phyloP scores from a whole-genome alignment of 1,140 invertebrate genomes.

The Nylanderia fulva region DNA sequence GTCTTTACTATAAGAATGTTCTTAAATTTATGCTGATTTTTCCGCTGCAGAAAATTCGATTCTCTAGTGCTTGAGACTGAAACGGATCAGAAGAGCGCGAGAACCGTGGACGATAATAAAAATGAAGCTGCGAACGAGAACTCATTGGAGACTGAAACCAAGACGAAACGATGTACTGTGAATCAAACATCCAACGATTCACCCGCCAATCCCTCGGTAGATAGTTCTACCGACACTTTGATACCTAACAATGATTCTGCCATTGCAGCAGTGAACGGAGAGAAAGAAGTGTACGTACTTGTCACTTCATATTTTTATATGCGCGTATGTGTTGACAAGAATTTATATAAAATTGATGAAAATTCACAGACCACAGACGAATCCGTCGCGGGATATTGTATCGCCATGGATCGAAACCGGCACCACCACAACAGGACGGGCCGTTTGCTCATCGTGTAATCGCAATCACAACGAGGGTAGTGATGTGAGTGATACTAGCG shows the following conservation, averaged over 20 bases:
- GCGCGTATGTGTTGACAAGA: background rate
- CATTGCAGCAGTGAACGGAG: slow-evolving; percentile 64
- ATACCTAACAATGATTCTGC: slow-evolving; percentile 83
- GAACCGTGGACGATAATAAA: slow-evolving; percentile 71
- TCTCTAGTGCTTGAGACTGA: slow-evolving; percentile 80
- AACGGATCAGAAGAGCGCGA: slow-evolving; percentile 72
- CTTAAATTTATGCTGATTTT: background rate
- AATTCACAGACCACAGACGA: slow-evolving; percentile 72
- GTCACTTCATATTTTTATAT: background rate
- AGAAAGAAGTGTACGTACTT: slow-evolving; percentile 80
- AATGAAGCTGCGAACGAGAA: slow-evolving; percentile 60
- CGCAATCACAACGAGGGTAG: slow-evolving; percentile 79
- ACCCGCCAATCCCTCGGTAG: slow-evolving; percentile 82
- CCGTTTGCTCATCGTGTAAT: slow-evolving; percentile 69
- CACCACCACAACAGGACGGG: slow-evolving; percentile 64
- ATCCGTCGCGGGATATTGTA: slow-evolving; percentile 74
- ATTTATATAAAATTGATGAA: background rate
- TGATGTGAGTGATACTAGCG: slow-evolving; percentile 82
- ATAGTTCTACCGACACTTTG: slow-evolving; percentile 85
- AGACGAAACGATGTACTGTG: slow-evolving; percentile 71
- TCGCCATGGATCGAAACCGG: slow-evolving; percentile 73
- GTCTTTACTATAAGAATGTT: background rate
- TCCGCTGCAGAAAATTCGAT: slow-evolving; percentile 82
- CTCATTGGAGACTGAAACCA: slow-evolving; percentile 67
- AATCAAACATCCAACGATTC: slow-evolving; percentile 79